Base-by-base conservation (phyloP, 2,113 vertebrate species). In the Oncorhynchus keta region DNA sequence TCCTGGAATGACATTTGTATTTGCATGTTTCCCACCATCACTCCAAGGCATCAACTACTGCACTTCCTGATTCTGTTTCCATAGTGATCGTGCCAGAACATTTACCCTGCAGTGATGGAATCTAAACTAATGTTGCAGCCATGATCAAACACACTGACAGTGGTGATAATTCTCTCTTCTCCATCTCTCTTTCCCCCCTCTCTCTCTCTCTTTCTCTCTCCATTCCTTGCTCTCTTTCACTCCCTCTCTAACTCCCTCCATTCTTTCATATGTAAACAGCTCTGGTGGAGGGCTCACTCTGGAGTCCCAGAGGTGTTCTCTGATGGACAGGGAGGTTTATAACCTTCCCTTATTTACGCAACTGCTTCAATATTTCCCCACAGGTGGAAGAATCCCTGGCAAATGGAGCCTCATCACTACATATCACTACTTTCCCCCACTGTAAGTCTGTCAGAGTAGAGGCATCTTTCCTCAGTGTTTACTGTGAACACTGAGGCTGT, bases 31-130 rank as follows among this genome's bases (percentile, higher is more conserved):
- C 65, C 78, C 78, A 62, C 75, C 35, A 73, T 82, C 80, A 73
- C 83, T 84, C 81, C 76, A 72, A 81, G 78, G 81, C 78, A 76
- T 78, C 76, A 48, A 77, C 83, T 81, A 4, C 70, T 48, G n/a
- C 79, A 92, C 82, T 90, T 91, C 84, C 89, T 88, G 88, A 88
- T 88, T 90, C 68, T 76, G 91, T 92, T 93, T 91, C 91, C 90
- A 92, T 91, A 90, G 90, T 72, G 81, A 93, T 86, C 76, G 87
- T 70, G 79, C 22, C 84, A 86, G 89, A 88, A 86, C 79, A 85
- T 85, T 87, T 90, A 80, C 84, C 74, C 81, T 77, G 83, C 82
- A 79, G 81, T 88, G 85, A 90, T 87, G 84, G 89, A 90, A 87
- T 86, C 82, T 85, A 86, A 90, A 89, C 85, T 76, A 84, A 89